A percentile compares a stretch with the other conserved stretches of the same genome.
Evolutionary conservation across 2,797 vertebrate species (phyloP).

Genomic region (Mus spretus): DNA sequence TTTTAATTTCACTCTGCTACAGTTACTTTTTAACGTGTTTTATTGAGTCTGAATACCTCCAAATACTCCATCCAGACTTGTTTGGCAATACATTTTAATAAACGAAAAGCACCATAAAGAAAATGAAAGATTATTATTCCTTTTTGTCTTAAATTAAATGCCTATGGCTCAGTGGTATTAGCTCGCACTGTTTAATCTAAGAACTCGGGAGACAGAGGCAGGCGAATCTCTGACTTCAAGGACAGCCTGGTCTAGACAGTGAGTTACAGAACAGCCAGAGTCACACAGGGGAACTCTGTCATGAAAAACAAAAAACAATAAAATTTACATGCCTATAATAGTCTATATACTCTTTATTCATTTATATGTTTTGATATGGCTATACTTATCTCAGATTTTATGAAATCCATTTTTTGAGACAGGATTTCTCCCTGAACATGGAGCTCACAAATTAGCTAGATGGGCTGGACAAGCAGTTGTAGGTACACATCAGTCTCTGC

Average conservation of each 20-base stretch:
- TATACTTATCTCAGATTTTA: constrained; percentile 10
- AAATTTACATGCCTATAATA: background rate
- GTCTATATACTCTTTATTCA: background rate
- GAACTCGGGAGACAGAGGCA: too few species aligned
- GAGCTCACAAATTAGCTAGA: background rate
- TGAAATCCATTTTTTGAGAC: background rate
- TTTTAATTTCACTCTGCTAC: background rate
- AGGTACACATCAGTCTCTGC: background rate
- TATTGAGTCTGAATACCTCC: background rate
- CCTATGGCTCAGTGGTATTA: background rate
- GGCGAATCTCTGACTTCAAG: background rate
- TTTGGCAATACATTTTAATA: background rate
- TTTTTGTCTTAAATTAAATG: constrained; percentile 41
- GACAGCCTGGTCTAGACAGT: background rate
- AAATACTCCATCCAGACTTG: constrained; percentile 9
- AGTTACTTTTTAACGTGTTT: constrained; percentile 28
- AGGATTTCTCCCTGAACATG: background rate
- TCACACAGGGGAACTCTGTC: background rate
- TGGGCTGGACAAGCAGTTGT: background rate
- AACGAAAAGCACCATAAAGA: constrained; percentile 21
- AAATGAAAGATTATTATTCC: constrained; percentile 15
- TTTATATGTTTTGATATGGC: background rate
- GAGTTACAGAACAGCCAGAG: background rate
- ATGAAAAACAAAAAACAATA: background rate
- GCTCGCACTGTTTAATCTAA: background rate